A percentile compares a stretch with the other conserved stretches of the same genome.
These are phyloP conservation scores for Alces alces DNA, from an alignment of 2,113 vertebrate species.

Conservation along the genomic window DNA sequence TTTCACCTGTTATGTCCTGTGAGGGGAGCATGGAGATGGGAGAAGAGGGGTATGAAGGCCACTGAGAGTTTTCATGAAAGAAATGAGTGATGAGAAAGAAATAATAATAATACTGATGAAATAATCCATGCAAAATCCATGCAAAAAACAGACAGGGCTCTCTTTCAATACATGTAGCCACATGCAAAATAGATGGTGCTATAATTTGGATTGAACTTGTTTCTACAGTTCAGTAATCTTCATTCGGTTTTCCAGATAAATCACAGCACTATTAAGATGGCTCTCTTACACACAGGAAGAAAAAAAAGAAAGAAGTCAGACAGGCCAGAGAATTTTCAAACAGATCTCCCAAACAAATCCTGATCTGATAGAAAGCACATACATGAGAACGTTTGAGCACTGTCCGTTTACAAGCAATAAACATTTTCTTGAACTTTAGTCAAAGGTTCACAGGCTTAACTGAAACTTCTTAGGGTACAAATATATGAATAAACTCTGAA, in stretches of 20 bases:
- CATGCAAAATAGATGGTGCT: background rate
- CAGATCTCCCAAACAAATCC: background rate
- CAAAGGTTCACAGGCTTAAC: background rate
- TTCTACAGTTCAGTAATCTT: background rate
- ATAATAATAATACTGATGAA: background rate
- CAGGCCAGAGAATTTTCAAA: background rate
- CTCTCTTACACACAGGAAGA: rapidly evolving
- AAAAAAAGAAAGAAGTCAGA: background rate
- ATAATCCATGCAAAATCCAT: background rate
- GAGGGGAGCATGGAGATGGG: background rate
- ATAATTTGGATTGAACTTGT: background rate
- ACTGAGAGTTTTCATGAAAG: background rate
- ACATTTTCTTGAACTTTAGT: background rate
- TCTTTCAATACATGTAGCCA: background rate
- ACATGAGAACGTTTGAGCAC: background rate
- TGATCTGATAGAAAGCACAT: background rate
- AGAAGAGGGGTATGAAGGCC: background rate
- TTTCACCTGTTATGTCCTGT: background rate
- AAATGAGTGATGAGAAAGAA: background rate
- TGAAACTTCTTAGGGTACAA: background rate
- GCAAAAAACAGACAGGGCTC: background rate
- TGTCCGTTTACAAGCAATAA: background rate
- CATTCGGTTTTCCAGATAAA: background rate
- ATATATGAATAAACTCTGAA: background rate
- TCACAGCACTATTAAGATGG: background rate